Conservation (phyloP, 2,797 vertebrate genomes). For the Sciurus carolinensis region DNA sequence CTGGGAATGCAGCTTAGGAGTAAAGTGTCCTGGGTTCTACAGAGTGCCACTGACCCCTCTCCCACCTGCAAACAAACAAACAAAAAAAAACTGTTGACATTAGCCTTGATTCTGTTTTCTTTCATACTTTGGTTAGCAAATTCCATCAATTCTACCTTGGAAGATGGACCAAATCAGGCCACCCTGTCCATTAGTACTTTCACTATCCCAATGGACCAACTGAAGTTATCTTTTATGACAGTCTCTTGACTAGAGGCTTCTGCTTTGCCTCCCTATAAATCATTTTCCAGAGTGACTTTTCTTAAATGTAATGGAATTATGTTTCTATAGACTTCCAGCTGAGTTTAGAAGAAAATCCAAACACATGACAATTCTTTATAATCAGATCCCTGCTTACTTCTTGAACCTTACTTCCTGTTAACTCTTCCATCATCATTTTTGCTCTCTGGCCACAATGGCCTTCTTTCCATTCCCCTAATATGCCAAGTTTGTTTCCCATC, state of each 20-base stretch:
- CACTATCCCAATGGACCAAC: neutral
- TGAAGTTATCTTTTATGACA: neutral
- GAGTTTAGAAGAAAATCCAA: conserved; percentile 13
- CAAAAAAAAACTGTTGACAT: too few relatives aligned
- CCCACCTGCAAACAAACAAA: too few relatives aligned
- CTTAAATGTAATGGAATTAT: neutral
- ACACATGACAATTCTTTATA: neutral
- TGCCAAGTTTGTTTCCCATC: neutral
- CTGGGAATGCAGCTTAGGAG: too few relatives aligned
- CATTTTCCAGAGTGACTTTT: neutral
- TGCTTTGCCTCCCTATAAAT: neutral
- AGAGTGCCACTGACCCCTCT: too few relatives aligned
- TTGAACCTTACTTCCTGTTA: neutral
- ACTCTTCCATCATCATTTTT: neutral
- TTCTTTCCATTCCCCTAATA: neutral
- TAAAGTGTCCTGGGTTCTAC: too few relatives aligned
- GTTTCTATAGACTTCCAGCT: neutral
- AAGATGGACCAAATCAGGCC: neutral
- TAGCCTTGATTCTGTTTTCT: neutral
- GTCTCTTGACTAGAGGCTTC: neutral
- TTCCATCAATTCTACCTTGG: neutral
- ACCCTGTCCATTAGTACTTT: neutral
- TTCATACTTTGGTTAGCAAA: neutral
- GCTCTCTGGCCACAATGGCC: neutral
- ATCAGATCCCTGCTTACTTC: neutral